Base-by-base conservation (phyloP, 2,797 vertebrate genomes). In the Accipiter superciliosus region DNA sequence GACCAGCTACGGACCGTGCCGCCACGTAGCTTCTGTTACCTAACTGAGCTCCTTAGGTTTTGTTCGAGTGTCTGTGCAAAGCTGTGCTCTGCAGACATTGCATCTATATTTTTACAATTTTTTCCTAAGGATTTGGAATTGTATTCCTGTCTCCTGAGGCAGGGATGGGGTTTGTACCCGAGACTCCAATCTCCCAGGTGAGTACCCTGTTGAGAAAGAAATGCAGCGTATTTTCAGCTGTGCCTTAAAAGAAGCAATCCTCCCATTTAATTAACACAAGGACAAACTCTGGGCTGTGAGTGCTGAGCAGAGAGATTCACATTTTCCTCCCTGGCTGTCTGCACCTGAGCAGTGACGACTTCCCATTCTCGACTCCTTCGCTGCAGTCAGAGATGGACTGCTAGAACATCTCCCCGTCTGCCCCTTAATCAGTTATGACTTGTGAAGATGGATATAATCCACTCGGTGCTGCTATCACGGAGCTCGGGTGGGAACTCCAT, bases 81-180 rank as follows among this genome's bases (percentile, higher is more conserved):
- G 79, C 49, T 20, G 29, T 3, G 35, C 49, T 10, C 6, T 13
- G 26, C 28, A 20, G 47, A 3, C 42, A 0, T 16, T 4, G 6
- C 59, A 14, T 40, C 67, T 19, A 1, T 8, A 5, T 33, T 47
- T 33, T 37, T 13, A 12, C 31, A 1, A 0, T 59, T 59, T 33
- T 40, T 22, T 26, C 55, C 33, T 3, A 29, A 29, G 55, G 37
- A 7, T 33, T 13, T n/a, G 76, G 39, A 22, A 44, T 9, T 37
- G 49, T 12, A 5, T 57, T 35, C 25, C 44, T 8, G 20, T 7
- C n/a, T 52, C 29, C 14, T 12, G 39, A 50, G 42, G 65, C 70
- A 55, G 53, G 58, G 52, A 35, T 11, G 40, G 33, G 21, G 25
- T 49, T 67, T 62, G 71, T 44, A 40, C 20, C 47, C 6, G 1